Conservation (phyloP, 1,140 invertebrate genomes). For the Hermetia illucens region DNA sequence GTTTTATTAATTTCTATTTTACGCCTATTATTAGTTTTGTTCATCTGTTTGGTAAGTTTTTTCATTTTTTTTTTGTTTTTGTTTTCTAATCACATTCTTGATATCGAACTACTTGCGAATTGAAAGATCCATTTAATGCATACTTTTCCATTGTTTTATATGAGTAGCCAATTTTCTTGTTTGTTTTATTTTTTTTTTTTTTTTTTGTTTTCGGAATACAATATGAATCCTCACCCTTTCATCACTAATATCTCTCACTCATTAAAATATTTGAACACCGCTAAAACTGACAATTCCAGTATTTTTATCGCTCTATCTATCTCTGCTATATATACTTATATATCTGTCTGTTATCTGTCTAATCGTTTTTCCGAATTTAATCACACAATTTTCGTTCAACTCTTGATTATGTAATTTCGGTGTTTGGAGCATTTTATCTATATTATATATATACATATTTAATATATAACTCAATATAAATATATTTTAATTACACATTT, state of each 20-base stretch:
- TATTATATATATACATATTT: neutral
- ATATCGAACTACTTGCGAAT: neutral
- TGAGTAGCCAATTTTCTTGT: slow-evolving; percentile 12
- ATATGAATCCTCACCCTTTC: neutral
- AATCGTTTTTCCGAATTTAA: no score
- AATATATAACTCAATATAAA: neutral
- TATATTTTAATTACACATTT: no score
- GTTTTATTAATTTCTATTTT: no score
- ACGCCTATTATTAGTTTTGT: no score
- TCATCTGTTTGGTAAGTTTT: neutral
- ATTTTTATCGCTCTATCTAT: slow-evolving; percentile 1
- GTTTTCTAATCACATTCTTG: neutral
- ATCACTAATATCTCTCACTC: slow-evolving; percentile 4
- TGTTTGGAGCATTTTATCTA: slow-evolving; percentile 1
- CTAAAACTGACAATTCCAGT: no score
- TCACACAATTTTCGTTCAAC: no score
- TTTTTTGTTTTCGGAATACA: neutral
- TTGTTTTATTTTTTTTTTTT: slow-evolving; percentile 9
- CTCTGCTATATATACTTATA: slow-evolving; percentile 1
- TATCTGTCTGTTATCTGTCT: slow-evolving; percentile 5
- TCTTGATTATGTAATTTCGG: slow-evolving; percentile 1
- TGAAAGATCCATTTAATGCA: neutral
- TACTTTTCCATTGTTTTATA: neutral
- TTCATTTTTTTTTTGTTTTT: slow-evolving; percentile 1
- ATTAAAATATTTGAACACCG: slow-evolving; percentile 5